Evolutionary conservation across 2,888 invertebrate genomes (phyloP).

Genomic region (Leistus spinibarbis): DNA sequence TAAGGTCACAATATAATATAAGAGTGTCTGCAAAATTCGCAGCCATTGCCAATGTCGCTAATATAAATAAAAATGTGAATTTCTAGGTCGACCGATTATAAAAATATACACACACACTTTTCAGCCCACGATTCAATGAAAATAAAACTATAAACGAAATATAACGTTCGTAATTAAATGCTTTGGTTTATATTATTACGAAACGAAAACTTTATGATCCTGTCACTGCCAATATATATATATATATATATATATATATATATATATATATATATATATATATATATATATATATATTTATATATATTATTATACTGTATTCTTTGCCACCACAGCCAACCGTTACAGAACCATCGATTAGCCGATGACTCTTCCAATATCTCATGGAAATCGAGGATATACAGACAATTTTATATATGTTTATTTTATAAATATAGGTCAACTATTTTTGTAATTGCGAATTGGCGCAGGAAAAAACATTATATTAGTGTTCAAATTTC

Average conservation of each 20-base stretch:
- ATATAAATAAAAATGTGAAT: slow-evolving; percentile 25
- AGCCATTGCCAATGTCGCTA: slow-evolving; percentile 33
- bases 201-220: too few species aligned
- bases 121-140: background rate
- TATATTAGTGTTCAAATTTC: background rate
- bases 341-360: too few species aligned
- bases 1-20: background rate
- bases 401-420: background rate
- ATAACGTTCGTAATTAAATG: too few species aligned
- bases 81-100: slow-evolving; percentile 7
- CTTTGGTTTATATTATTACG: too few species aligned
- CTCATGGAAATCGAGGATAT: background rate
- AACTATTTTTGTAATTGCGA: background rate
- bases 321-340: too few species aligned
- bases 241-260: too few species aligned
- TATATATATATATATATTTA: too few species aligned
- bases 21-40: background rate
- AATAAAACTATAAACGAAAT: too few species aligned
- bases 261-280: too few species aligned
- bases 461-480: background rate
- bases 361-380: background rate
- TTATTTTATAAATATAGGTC: background rate
- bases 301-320: too few species aligned
- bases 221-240: too few species aligned
- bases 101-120: background rate